Conservation (phyloP, 2,113 vertebrate genomes). For the Salvelinus alpinus region DNA sequence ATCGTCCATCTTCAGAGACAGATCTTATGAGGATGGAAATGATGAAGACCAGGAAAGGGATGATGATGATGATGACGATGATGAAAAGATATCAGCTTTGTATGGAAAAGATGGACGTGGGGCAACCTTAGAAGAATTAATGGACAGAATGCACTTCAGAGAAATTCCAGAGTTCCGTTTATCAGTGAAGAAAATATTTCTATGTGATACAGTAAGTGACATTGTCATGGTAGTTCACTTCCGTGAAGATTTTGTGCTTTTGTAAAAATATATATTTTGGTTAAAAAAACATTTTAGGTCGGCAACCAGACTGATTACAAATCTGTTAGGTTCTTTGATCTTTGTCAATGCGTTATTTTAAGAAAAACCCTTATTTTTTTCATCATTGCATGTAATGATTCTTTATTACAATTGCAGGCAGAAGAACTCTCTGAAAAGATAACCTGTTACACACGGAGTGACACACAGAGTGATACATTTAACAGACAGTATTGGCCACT, state of each 20-base stretch:
- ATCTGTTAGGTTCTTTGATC: not conserved
- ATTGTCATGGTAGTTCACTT: too few species aligned
- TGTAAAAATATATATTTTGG: too few species aligned
- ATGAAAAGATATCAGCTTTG: constrained; percentile 35
- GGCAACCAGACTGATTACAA: not conserved
- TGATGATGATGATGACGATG: not conserved
- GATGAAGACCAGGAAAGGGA: not conserved
- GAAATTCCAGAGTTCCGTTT: constrained; percentile 36
- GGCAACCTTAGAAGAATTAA: not conserved
- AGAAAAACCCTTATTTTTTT: not conserved
- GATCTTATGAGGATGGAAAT: not conserved
- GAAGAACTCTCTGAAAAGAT: constrained; percentile 27
- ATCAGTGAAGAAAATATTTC: constrained; percentile 1
- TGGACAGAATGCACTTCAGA: constrained; percentile 30
- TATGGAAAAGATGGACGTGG: constrained; percentile 31
- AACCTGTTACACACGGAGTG: constrained; percentile 30
- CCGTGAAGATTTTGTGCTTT: too few species aligned
- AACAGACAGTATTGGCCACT: constrained; percentile 47
- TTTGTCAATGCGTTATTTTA: not conserved
- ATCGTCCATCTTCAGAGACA: not conserved
- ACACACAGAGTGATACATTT: too few species aligned
- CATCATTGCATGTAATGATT: not conserved
- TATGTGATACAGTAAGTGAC: constrained; percentile 34
- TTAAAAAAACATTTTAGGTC: not conserved
- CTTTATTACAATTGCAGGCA: constrained; percentile 34